Conservation (phyloP, 2,888 invertebrate genomes). For the Chrysina gloriosa region DNA sequence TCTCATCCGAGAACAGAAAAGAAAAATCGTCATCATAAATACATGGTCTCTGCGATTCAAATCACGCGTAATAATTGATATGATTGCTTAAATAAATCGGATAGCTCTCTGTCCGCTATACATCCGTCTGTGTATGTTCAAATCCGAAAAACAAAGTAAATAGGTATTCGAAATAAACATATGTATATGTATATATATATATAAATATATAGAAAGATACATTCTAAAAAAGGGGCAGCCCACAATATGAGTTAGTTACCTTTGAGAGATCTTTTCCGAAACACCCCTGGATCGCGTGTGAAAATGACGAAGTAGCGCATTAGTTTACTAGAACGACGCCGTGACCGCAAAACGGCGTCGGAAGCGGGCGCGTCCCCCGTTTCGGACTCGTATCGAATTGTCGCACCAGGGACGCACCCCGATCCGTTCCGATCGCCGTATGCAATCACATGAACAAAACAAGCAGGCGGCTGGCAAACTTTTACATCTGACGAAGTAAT, state of each 20-base stretch:
- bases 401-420: conserved; percentile 1
- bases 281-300: conserved; percentile 84
- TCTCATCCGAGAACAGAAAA: no score
- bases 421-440: conserved; percentile 26
- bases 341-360: conserved; percentile 48
- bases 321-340: conserved; percentile 55
- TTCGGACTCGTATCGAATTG: background rate
- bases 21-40: no score
- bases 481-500: conserved; percentile 44
- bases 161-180: conserved; percentile 44
- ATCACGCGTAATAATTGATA: conserved; percentile 11
- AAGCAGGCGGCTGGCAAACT: conserved; percentile 66
- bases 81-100: conserved; percentile 39
- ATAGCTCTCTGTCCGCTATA: background rate
- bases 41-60: no score
- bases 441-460: conserved; percentile 48
- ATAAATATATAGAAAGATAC: conserved; percentile 60
- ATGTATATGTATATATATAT: conserved; percentile 40
- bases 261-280: conserved; percentile 97
- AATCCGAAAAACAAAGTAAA: conserved; percentile 51
- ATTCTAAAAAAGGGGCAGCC: conserved; percentile 66
- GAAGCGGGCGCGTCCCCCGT: conserved; percentile 5
- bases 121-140: conserved; percentile 58
- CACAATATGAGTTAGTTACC: conserved; percentile 78
- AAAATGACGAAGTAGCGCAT: conserved; percentile 66